phyloP scores from a whole-genome alignment of 2,113 vertebrate genomes.

The Cyphomyrus plagiostoma region DNA sequence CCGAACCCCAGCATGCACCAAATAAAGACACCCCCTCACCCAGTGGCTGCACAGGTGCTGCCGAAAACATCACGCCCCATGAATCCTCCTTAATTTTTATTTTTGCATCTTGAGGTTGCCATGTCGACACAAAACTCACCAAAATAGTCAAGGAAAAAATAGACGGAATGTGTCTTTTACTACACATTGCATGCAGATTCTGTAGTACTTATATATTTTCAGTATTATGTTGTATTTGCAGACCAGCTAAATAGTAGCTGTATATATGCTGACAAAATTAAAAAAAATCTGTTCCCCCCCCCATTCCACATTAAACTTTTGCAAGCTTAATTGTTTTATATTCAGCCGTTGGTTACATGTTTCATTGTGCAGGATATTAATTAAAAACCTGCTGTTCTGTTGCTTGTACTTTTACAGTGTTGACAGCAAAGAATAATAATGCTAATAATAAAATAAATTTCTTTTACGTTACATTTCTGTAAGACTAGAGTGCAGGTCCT shows the following conservation, averaged over 20 bases:
- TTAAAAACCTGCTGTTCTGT: neutral
- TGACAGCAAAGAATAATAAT: neutral
- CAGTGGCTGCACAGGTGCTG: neutral
- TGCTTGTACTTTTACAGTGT: neutral
- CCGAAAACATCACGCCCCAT: neutral
- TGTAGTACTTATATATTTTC: neutral
- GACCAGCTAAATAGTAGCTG: neutral
- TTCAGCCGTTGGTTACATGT: constrained; percentile 10
- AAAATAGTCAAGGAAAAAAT: neutral
- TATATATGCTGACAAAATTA: neutral
- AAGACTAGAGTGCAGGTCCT: neutral
- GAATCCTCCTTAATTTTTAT: neutral
- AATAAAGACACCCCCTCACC: neutral
- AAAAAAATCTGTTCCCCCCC: neutral
- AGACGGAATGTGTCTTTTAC: neutral
- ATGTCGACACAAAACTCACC: neutral
- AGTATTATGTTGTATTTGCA: neutral
- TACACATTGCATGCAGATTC: neutral
- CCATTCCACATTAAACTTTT: neutral
- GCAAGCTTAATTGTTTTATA: constrained; percentile 12
- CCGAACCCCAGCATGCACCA: neutral
- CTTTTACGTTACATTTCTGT: too few species aligned
- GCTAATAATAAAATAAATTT: neutral
- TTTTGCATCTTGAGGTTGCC: neutral
- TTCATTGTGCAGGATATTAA: constrained; percentile 12